Evolutionary conservation across 2,888 invertebrate species (phyloP), one percentile per base, ranked within the genome.

Genomic region (Idaea biselata): DNA sequence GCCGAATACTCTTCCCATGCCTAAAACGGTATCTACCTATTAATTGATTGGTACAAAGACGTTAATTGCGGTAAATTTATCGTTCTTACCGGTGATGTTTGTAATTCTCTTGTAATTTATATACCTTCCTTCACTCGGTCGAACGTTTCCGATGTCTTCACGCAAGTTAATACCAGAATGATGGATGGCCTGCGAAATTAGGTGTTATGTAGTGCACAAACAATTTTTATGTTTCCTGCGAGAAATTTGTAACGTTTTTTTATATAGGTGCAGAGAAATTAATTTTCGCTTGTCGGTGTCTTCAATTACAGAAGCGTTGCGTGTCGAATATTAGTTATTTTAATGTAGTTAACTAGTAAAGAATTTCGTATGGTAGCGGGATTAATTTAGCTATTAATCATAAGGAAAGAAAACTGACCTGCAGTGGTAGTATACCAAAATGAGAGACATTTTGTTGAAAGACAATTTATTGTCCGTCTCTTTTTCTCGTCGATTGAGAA

Each of bases 181-280:
- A 79, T 74, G 73, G 69, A 78, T 69, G 66, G 70, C 61, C 62
- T 55, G 67, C 66, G 63, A 75, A 76, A 76, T 70, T 69, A 77
- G 71, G 75, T 75, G 73, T 71, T 76, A 70, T 62, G 66, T 68
- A 65, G 65, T 66, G 67, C 64, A 70, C 60, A 62, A 66, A 65
- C 62, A 68, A 63, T 66, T 66, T 69, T 68, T 64, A 68, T 68
- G 62, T 62, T 68, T 68, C 69, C 67, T 65, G 69, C 63, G 58
- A 62, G 62, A 64, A 62, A 60, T 53, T 59, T 55, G 55, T 58
- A 63, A 56, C 58, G 61, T 72, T 72, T 73, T 70, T 75, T 14
- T 14, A n/a, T 14, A 14, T 44, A 44, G 14, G 14, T 44, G 14
- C 44, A 0, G 6, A 14, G 44, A 44, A 25, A 44, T 44, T 44